Evolutionary conservation across 2,113 vertebrate species (phyloP).

Genomic region (Odocoileus hemionus): DNA sequence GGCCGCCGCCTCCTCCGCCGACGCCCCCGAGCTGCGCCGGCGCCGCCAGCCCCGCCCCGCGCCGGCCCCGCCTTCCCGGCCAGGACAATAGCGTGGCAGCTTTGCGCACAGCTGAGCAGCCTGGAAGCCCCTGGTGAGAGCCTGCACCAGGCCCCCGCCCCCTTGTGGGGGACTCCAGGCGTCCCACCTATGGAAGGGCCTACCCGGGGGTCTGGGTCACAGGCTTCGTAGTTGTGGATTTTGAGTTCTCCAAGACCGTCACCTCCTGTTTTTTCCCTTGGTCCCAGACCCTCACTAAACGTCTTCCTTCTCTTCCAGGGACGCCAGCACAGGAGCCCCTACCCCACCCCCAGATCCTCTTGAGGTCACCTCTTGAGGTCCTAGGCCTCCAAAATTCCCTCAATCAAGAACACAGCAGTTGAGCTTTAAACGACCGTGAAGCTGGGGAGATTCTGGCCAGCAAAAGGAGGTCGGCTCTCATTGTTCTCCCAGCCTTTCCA

Average conservation of each 20-base stretch:
- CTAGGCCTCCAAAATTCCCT: background rate
- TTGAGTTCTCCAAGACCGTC: background rate
- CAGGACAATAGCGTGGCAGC: constrained; percentile 80
- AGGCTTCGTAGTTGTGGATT: background rate
- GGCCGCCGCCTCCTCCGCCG: constrained; percentile 34
- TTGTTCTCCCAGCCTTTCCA: background rate
- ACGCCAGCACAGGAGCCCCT: background rate
- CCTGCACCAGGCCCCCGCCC: constrained; percentile 42
- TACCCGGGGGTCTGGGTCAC: background rate
- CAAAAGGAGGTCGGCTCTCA: background rate
- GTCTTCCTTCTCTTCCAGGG: constrained; percentile 63
- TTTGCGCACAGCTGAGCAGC: constrained; percentile 64
- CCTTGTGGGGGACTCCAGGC: background rate
- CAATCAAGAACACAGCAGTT: background rate
- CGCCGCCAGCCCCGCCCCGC: constrained; percentile 81
- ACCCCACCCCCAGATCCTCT: background rate
- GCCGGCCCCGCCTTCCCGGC: constrained; percentile 80
- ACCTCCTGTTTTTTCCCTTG: constrained; percentile 57
- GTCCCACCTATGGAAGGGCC: background rate
- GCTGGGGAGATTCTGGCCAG: background rate
- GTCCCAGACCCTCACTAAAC: constrained; percentile 71
- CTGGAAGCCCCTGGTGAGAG: constrained; percentile 77
- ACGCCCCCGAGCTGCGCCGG: constrained; percentile 82
- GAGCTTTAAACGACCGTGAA: background rate
- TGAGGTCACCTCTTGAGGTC: background rate